These are phyloP conservation scores for Microctonus brassicae DNA, from an alignment of 2,888 invertebrate species.

Conservation along the genomic window DNA sequence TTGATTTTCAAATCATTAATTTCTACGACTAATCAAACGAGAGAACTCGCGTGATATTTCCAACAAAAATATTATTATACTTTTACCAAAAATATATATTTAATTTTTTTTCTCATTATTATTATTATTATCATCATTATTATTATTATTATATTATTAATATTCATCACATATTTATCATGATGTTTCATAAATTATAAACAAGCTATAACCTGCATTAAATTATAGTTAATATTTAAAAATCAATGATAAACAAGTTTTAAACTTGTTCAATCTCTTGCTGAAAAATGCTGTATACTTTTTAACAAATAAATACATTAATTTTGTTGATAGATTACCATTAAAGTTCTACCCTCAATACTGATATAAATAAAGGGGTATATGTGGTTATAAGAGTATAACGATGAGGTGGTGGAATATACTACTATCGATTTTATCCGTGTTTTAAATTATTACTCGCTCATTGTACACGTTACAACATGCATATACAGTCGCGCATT, in stretches of 20 bases:
- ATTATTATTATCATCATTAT: background rate
- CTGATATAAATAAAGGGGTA: constrained; percentile 17
- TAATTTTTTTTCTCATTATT: background rate
- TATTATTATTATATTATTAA: no score
- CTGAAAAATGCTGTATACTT: no score
- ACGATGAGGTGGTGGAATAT: constrained; percentile 38
- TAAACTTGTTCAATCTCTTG: no score
- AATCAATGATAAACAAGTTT: no score
- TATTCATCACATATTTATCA: background rate
- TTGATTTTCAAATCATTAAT: constrained; percentile 70
- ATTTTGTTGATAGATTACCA: background rate
- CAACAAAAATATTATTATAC: background rate
- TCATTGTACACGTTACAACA: constrained; percentile 16
- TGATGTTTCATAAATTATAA: background rate
- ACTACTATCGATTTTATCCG: constrained; percentile 60
- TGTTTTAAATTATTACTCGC: constrained; percentile 46
- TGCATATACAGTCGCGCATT: constrained; percentile 16
- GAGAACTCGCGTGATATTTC: constrained; percentile 53
- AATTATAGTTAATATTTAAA: no score
- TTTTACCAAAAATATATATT: no score
- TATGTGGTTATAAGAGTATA: background rate
- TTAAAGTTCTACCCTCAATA: background rate
- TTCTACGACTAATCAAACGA: constrained; percentile 66
- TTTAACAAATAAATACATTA: no score
- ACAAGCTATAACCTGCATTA: no score